Base-by-base conservation (phyloP, 2,113 vertebrate genomes). In the Callorhinus ursinus region DNA sequence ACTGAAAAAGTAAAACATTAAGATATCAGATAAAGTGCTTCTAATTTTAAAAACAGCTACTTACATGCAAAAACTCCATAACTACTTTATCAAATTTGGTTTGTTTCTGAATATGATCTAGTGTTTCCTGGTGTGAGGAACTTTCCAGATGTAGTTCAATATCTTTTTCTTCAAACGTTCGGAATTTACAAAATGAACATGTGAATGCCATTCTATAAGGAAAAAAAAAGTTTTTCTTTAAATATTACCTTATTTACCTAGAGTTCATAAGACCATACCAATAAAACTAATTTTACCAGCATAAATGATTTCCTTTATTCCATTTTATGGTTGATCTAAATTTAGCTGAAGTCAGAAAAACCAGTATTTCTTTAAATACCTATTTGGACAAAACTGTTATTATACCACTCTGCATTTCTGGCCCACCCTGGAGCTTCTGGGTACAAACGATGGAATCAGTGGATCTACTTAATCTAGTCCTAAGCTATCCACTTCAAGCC, bases 101-200 rank as follows among this genome's bases (percentile, higher is more conserved):
- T 98, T 99, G 99, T 65, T 99, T 99, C 97, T 99, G 99, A 98
- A 99, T 99, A 96, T 99, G 99, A 98, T 99, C 99, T 96, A 99
- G 86, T 1, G 99, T 99, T 96, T 99, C 99, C 90, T 98, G 99
- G 83, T 99, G 99, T 98, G 98, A 99, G 88, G 98, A 92, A 98
- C 99, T 99, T 98, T 98, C 99, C 98, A 99, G 98, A 98, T 99
- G 99, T 21, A 99, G 95, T 97, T 99, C 99, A 94, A 99, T 99
- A 97, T 99, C 99, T 97, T 99, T 99, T 97, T 99, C 99, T 98
- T 99, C 99, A 98, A 99, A 99, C 0, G 99, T 99, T 96, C 99
- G 99, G 96, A 99, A 99, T 90, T 99, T 99, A 98, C 99, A 99
- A 98, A 99, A 99, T 14, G 99, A 99, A 98, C 99, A 99, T 16